These are phyloP conservation scores for Leptatherina wallacei DNA, from an alignment of 2,797 vertebrate species.

Conservation along the genomic window DNA sequence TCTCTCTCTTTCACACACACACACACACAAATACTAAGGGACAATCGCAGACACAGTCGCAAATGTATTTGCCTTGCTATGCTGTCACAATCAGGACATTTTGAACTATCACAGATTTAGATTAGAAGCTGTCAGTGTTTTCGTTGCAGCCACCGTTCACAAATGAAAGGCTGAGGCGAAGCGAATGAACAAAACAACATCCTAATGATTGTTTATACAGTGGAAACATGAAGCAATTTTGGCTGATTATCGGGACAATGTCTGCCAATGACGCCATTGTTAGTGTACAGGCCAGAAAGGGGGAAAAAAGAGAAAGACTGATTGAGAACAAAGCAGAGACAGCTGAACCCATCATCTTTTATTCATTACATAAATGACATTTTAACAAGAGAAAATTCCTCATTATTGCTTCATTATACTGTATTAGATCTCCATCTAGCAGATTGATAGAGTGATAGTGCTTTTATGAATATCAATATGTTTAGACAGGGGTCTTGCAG, in stretches of 20 bases:
- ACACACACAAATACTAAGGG: constrained; percentile 34
- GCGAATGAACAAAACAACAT: constrained; percentile 91
- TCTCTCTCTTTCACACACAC: constrained; percentile 51
- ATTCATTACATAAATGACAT: constrained; percentile 86
- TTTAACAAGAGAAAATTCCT: constrained; percentile 85
- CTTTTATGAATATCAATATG: constrained; percentile 84
- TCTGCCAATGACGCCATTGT: constrained; percentile 81
- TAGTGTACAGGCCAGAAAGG: constrained; percentile 72
- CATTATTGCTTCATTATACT: constrained; percentile 84
- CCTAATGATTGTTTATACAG: constrained; percentile 86
- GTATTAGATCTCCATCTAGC: constrained; percentile 80
- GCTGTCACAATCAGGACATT: constrained; percentile 79
- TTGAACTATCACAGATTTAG: constrained; percentile 80
- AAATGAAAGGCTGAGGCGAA: constrained; percentile 86
- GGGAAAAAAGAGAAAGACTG: constrained; percentile 53
- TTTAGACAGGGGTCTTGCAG: constrained; percentile 73
- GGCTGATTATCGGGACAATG: constrained; percentile 80
- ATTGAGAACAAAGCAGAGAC: constrained; percentile 82
- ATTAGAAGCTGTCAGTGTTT: constrained; percentile 78
- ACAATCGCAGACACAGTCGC: constrained; percentile 61
- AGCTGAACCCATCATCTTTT: constrained; percentile 84
- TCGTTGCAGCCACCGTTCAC: constrained; percentile 82
- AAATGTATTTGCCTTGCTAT: constrained; percentile 76
- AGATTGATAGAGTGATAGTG: constrained; percentile 81
- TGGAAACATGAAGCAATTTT: constrained; percentile 82